Conservation (phyloP, 1,140 invertebrate species). For the Lucilia cuprina region DNA sequence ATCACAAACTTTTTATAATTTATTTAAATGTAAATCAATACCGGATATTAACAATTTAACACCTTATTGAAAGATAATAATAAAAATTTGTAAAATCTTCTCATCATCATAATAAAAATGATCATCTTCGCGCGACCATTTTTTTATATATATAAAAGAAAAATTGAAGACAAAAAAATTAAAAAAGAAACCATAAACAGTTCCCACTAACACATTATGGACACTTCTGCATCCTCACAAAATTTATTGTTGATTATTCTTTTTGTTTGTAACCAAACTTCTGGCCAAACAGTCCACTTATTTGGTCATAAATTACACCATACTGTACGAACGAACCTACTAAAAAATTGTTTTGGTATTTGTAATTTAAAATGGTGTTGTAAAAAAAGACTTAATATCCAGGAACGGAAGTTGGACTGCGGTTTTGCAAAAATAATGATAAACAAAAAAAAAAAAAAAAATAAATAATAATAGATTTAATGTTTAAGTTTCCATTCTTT, state of each 20-base stretch:
- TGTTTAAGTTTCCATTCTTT: no score
- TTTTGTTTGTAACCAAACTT: constrained; percentile 2
- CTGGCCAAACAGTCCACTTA: background rate
- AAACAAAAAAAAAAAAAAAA: no score
- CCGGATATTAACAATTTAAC: constrained; percentile 35
- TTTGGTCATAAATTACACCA: background rate
- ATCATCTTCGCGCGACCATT: background rate
- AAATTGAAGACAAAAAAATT: background rate
- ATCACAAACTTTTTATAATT: no score
- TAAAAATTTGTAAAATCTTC: background rate
- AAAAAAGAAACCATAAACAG: background rate
- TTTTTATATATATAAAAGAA: background rate
- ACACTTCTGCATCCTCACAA: background rate
- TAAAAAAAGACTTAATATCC: background rate
- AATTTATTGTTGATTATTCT: background rate
- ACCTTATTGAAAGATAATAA: background rate
- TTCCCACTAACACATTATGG: background rate
- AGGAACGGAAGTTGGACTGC: constrained; percentile 10
- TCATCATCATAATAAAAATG: background rate
- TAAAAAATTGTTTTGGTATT: background rate
- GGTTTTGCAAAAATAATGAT: constrained; percentile 5
- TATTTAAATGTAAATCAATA: background rate
- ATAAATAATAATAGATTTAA: background rate
- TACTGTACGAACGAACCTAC: background rate
- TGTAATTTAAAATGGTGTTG: background rate